A percentile compares a stretch with the other conserved stretches of the same genome.
phyloP scores from a whole-genome alignment of 2,113 vertebrate genomes.

The Hippocampus abdominalis region DNA sequence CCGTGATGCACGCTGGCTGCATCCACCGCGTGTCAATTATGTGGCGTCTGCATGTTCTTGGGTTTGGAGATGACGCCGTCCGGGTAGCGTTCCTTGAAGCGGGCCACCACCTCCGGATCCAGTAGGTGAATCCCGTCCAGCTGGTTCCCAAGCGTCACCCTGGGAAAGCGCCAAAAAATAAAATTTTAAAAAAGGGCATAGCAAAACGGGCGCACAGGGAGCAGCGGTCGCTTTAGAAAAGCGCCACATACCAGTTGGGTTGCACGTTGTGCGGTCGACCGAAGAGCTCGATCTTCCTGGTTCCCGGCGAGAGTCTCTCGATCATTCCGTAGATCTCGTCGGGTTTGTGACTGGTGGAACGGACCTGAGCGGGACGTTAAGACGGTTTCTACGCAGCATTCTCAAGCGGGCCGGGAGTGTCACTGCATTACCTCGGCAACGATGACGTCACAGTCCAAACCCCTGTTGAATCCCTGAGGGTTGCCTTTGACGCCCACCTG shows the following conservation, averaged over 20 bases:
- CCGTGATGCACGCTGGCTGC: not conserved
- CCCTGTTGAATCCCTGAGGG: conserved; percentile 90
- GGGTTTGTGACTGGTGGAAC: conserved; percentile 91
- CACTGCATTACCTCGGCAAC: conserved; percentile 81
- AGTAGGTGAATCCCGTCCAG: conserved; percentile 88
- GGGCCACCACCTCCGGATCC: conserved; percentile 87
- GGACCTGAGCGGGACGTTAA: conserved; percentile 70
- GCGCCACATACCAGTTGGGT: conserved; percentile 80
- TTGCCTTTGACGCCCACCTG: conserved; percentile 90
- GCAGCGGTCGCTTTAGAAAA: too few relatives aligned
- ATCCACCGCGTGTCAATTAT: not conserved
- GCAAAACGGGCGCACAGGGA: not conserved
- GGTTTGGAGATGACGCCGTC: conserved; percentile 90
- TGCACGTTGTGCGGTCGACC: conserved; percentile 92
- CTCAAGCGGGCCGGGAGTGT: not conserved
- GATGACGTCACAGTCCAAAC: conserved; percentile 89
- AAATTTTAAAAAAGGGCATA: not conserved
- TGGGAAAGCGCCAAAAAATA: conserved; percentile 31
- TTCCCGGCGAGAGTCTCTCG: conserved; percentile 87
- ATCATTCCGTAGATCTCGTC: conserved; percentile 96
- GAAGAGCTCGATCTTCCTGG: conserved; percentile 88
- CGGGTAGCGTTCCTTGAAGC: conserved; percentile 87
- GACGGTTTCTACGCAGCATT: not conserved
- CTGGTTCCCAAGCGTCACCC: conserved; percentile 91
- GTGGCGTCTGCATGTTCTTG: conserved; percentile 74